Evolutionary conservation across 2,888 invertebrate genomes (phyloP), one percentile per base, ranked within the genome.

Genomic region (Baccha elongata): DNA sequence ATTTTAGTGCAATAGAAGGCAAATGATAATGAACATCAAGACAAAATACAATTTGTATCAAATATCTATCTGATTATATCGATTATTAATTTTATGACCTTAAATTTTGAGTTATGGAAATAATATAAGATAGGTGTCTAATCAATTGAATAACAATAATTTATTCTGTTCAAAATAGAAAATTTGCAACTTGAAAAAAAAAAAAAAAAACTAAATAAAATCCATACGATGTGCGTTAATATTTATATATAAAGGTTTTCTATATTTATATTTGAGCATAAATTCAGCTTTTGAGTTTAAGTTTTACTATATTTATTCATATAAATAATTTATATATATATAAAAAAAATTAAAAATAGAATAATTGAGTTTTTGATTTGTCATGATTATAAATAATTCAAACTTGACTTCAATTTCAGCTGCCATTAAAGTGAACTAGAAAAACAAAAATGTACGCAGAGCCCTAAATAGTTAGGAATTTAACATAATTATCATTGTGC

Each of bases 181-280:
- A 37, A 37, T 21, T 13, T 48, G 19, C 8, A n/a, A 52, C n/a
- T n/a, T n/a, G 32, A 32, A 35, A 26, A 40, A 42, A 1, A 15
- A 19, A 58, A 26, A 52, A 17, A n/a, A 6, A 19, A 19, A n/a
- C 2, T 11, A 8, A 23, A 58, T 11, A 58, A 58, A 58, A 58
- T 60, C 1, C 15, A 42, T 26, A 42, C 4, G 1, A 2, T 29
- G 60, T 60, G 60, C 60, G 60, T 60, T 44, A 44, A 40, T 44
- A 44, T 67, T 46, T 65, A 40, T 55, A 13, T 73, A 26, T 75
- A 74, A 52, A 52, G 60, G 60, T 29, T 69, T 69, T 62, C 26
- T 48, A 46, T 37, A 60, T 40, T 44, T 69, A 48, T 62, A 55
- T 81, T 81, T 81, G 81, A 81, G 81, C 81, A 81, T 81, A 62